Evolutionary conservation across 1,140 invertebrate species (phyloP), one percentile per base, ranked within the genome.

Genomic region (Vanessa tameamea): DNA sequence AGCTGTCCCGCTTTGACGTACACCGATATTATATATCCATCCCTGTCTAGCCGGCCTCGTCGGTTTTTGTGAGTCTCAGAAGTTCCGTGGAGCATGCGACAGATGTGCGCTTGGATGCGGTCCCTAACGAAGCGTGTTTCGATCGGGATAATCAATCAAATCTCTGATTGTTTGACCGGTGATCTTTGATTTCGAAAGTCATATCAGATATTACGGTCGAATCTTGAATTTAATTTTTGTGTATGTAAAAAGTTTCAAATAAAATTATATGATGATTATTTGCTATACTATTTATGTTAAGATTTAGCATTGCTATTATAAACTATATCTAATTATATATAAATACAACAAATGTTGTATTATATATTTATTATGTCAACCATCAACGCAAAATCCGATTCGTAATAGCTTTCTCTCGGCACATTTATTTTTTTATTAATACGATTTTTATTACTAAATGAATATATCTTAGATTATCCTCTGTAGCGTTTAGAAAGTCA

Each of bases 131-230:
- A 87, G 82, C 90, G 84, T 90, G 82, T 83, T 83, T 86, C 81
- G 83, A 91, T 88, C 82, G 82, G 83, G 82, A 90, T 90, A 90
- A 92, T 92, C 90, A 91, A 91, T 92, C 89, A 90, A 86, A 84
- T 88, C 82, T 88, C 80, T 87, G 85, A 91, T 90, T 90, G 84
- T 87, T 87, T 90, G 87, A 88, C 86, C 85, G 82, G 80, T 82
- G 78, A 78, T 86, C 82, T 82, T 78, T 82, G 79, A 82, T 78
- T 85, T 83, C 73, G 65, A 78, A 78, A 73, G 68, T 68, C 78
- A 78, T 77, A 82, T 83, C 80, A 71, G 63, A 75, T 69, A 59
- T 72, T 66, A 75, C 64, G 20, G 47, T 64, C 48, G 26, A 47
- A 23, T 47, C 23, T 61, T 31, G 23, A 26, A 11, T 13, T 59